Evolutionary conservation across 2,113 vertebrate genomes (phyloP).

Genomic region (Oncorhynchus nerka): DNA sequence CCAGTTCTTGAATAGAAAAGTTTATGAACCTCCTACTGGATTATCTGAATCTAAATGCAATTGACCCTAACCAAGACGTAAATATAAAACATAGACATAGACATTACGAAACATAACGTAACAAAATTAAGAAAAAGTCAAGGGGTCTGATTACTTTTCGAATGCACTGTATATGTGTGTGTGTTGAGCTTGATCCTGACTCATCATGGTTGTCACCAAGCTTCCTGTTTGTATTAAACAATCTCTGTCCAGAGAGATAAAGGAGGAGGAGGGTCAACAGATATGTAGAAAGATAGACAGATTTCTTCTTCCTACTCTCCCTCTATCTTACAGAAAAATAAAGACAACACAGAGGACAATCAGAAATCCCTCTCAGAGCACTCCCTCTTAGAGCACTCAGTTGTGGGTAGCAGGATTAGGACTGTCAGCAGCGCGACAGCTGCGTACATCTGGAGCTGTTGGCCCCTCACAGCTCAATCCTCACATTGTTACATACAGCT

Average conservation of each 20-base stretch:
- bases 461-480: slow-evolving; percentile 72
- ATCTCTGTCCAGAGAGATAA: not conserved
- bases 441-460: slow-evolving; percentile 68
- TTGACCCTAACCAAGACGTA: too few species aligned
- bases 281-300: too few species aligned
- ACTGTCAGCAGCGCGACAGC: slow-evolving; percentile 69
- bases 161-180: too few species aligned
- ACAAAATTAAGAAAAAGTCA: too few species aligned
- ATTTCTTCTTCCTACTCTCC: too few species aligned
- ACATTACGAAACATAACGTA: too few species aligned
- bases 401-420: slow-evolving; percentile 49
- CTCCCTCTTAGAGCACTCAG: slow-evolving; percentile 16
- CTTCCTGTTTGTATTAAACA: not conserved
- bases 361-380: not conserved
- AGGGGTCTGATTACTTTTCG: too few species aligned
- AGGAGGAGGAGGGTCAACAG: too few species aligned
- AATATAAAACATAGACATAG: too few species aligned
- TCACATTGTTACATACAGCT: slow-evolving; percentile 52
- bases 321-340: not conserved
- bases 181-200: not conserved
- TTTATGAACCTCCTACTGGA: too few species aligned
- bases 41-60: too few species aligned
- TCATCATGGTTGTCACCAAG: not conserved
- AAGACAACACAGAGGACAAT: not conserved
- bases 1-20: not conserved